phyloP scores from a whole-genome alignment of 2,888 invertebrate species.

The Lasioglossum oenotherae region DNA sequence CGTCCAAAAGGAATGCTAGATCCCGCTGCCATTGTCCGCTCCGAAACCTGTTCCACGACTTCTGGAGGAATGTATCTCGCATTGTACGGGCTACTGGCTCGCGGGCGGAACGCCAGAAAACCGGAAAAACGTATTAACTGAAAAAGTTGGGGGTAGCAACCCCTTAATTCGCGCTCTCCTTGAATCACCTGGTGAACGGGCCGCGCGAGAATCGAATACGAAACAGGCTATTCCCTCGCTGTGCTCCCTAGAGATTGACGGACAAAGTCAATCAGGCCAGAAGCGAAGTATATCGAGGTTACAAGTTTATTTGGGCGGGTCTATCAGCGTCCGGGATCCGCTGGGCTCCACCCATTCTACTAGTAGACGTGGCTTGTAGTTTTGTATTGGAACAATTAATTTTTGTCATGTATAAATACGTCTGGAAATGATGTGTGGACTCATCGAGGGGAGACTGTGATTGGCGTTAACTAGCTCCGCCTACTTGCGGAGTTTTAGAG shows the following conservation, averaged over 20 bases:
- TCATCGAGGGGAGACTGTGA: not conserved
- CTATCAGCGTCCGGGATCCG: too few relatives aligned
- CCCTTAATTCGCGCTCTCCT: constrained; percentile 4
- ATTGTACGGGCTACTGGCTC: not conserved
- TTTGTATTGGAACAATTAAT: too few relatives aligned
- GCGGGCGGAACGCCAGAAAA: not conserved
- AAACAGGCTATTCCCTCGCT: not conserved
- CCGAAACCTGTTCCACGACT: not conserved
- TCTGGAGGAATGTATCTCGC: not conserved
- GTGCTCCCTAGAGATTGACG: not conserved
- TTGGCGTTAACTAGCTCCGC: not conserved
- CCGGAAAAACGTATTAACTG: constrained; percentile 17
- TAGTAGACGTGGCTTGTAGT: not conserved
- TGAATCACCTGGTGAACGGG: not conserved
- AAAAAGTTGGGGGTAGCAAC: constrained; percentile 33
- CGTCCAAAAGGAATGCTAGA: not conserved
- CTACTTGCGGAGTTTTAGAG: too few relatives aligned
- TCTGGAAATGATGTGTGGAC: too few relatives aligned
- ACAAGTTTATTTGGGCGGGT: not conserved
- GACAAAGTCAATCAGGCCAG: not conserved
- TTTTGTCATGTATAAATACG: too few relatives aligned
- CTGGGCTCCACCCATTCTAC: not conserved
- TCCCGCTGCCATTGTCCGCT: not conserved
- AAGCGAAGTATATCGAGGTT: not conserved
- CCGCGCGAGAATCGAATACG: constrained; percentile 14